Evolutionary conservation across 2,797 vertebrate genomes (phyloP).

Genomic region (Hirundo rustica): DNA sequence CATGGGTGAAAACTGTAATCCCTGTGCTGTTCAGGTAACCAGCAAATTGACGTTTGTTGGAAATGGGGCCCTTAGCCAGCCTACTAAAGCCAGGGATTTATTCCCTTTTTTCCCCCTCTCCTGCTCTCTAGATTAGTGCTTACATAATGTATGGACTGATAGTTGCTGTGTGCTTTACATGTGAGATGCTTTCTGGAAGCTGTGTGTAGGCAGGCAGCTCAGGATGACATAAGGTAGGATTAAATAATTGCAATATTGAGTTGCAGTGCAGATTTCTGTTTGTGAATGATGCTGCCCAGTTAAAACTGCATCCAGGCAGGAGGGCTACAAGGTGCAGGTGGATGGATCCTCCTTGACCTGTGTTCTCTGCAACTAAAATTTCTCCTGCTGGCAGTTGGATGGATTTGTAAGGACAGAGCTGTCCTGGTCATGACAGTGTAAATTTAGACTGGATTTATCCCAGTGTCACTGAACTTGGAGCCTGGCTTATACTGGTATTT

Average conservation of each 20-base stretch:
- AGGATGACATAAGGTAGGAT: constrained; percentile 29
- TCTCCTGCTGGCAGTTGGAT: not conserved
- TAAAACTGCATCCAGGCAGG: not conserved
- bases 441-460: not conserved
- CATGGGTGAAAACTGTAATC: constrained; percentile 9
- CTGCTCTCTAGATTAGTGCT: not conserved
- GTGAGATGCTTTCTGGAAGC: constrained; percentile 56
- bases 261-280: not conserved
- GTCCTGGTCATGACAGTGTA: not conserved
- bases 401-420: not conserved
- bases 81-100: not conserved
- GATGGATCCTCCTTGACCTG: not conserved
- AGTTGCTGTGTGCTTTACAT: constrained; percentile 9
- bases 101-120: not conserved
- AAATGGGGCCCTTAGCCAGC: not conserved
- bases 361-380: not conserved
- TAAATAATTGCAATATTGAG: constrained; percentile 61
- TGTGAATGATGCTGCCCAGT: not conserved
- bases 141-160: not conserved
- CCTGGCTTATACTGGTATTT: not conserved
- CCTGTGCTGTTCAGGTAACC: constrained; percentile 25
- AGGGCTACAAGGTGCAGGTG: not conserved
- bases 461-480: not conserved
- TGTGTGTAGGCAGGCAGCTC: constrained; percentile 44
- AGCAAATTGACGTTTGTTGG: not conserved